Percentiles rank a stretch among this genome's conserved stretches.
Conservation (phyloP, 2,113 vertebrate genomes). For the Pachypanchax playfairii region DNA sequence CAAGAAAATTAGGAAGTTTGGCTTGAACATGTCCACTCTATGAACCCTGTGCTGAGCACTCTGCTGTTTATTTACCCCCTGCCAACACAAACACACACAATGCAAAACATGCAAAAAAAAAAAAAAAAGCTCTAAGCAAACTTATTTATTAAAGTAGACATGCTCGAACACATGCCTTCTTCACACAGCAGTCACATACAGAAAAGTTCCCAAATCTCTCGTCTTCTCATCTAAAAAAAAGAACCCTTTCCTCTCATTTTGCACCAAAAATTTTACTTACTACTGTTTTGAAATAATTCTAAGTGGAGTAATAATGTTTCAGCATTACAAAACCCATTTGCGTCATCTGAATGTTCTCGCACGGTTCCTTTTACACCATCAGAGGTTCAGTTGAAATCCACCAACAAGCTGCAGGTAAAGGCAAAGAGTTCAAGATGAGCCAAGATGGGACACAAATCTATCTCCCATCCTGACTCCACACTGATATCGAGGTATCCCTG, state of each 20-base stretch:
- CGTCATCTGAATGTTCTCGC: neutral
- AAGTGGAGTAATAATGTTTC: neutral
- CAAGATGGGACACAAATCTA: conserved; percentile 44
- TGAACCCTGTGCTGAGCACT: conserved; percentile 59
- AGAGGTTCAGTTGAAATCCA: conserved; percentile 3
- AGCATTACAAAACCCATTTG: neutral
- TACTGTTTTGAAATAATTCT: neutral
- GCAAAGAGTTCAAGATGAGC: conserved; percentile 26
- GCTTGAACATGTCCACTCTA: conserved; percentile 53
- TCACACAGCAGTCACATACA: conserved; percentile 34
- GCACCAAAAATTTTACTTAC: neutral
- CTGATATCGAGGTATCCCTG: conserved; percentile 49
- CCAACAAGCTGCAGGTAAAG: conserved; percentile 2
- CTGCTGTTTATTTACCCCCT: conserved; percentile 54
- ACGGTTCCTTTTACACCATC: conserved; percentile 8
- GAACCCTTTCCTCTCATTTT: conserved; percentile 13
- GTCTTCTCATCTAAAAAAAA: conserved; percentile 35
- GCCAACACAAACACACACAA: conserved; percentile 16
- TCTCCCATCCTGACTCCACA: conserved; percentile 43
- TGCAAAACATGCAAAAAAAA: conserved; percentile 34
- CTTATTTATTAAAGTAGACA: conserved; percentile 41
- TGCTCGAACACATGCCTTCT: conserved; percentile 42
- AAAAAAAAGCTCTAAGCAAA: conserved; percentile 9
- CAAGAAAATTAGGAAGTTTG: conserved; percentile 71
- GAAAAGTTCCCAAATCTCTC: conserved; percentile 48